These are phyloP conservation scores for Herpailurus yagouaroundi DNA, from an alignment of 2,113 vertebrate genomes.

Conservation along the genomic window DNA sequence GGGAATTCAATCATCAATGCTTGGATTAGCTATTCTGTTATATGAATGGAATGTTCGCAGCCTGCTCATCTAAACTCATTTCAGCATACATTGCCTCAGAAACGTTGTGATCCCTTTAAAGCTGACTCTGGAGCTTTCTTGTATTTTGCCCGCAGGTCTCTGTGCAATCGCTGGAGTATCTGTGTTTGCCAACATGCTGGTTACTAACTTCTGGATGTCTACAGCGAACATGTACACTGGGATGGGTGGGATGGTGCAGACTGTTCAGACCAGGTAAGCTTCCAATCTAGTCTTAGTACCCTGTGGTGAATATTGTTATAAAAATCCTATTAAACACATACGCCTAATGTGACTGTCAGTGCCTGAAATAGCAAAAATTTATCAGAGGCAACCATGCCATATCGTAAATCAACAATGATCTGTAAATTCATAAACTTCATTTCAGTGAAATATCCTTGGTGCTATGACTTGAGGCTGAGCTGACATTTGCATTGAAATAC, in stretches of 20 bases:
- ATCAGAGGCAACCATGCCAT: conserved; percentile 50
- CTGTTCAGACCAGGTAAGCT: conserved; percentile 85
- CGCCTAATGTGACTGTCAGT: conserved; percentile 61
- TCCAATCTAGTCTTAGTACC: neutral
- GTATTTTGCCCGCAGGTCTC: conserved; percentile 84
- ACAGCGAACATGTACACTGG: conserved; percentile 84
- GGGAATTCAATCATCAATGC: neutral
- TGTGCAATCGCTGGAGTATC: conserved; percentile 94
- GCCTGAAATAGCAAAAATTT: conserved; percentile 65
- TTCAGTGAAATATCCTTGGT: conserved; percentile 63
- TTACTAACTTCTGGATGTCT: conserved; percentile 93
- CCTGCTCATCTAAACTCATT: neutral
- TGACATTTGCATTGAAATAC: conserved; percentile 73
- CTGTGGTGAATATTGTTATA: neutral
- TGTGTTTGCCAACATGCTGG: conserved; percentile 94
- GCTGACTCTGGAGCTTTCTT: neutral
- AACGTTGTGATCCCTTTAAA: neutral
- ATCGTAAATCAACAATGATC: conserved; percentile 60
- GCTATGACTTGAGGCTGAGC: conserved; percentile 60
- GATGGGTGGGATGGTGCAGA: conserved; percentile 85
- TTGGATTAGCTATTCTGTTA: neutral
- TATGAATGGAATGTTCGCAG: neutral
- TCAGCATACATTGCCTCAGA: neutral
- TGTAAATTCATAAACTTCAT: conserved; percentile 73
- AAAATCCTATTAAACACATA: conserved; percentile 48